A percentile compares a stretch with the other conserved stretches of the same genome.
Conservation (phyloP, 1,140 invertebrate species). For the Nylanderia fulva region DNA sequence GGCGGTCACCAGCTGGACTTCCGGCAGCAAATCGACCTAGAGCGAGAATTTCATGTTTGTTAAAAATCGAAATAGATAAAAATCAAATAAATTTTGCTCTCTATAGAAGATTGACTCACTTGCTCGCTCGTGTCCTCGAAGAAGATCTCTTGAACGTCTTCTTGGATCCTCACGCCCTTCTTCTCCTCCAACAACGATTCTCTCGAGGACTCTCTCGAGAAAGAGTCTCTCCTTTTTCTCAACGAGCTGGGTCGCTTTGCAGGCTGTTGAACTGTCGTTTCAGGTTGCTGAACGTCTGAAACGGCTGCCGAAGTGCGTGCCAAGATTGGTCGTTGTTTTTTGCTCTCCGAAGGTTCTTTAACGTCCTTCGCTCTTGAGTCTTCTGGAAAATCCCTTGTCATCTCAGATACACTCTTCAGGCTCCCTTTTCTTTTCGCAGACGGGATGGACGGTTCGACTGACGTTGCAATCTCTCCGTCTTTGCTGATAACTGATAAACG, state of each 20-base stretch:
- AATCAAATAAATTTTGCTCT: neutral
- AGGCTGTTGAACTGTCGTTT: slow-evolving; percentile 7
- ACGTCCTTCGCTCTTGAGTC: neutral
- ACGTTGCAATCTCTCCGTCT: neutral
- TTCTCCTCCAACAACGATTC: slow-evolving; percentile 71
- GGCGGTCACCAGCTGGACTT: slow-evolving; percentile 77
- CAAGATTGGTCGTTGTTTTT: neutral
- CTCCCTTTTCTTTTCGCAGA: neutral
- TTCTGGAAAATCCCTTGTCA: neutral
- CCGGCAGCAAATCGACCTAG: slow-evolving; percentile 60
- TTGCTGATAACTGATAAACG: slow-evolving; percentile 45
- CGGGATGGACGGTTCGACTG: neutral
- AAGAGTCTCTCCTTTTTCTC: slow-evolving; percentile 60
- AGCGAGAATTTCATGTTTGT: neutral
- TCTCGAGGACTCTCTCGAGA: slow-evolving; percentile 70
- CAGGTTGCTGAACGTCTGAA: slow-evolving; percentile 24
- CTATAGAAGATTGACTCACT: neutral
- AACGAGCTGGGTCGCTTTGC: slow-evolving; percentile 65
- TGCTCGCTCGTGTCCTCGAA: slow-evolving; percentile 74
- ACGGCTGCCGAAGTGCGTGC: neutral
- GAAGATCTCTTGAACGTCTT: slow-evolving; percentile 77
- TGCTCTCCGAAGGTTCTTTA: neutral
- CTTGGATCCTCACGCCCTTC: slow-evolving; percentile 81
- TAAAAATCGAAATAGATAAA: too few relatives aligned
- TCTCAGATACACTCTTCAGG: neutral